Evolutionary conservation across 2,888 invertebrate species (phyloP).

Genomic region (Ferdinandea cuprea): DNA sequence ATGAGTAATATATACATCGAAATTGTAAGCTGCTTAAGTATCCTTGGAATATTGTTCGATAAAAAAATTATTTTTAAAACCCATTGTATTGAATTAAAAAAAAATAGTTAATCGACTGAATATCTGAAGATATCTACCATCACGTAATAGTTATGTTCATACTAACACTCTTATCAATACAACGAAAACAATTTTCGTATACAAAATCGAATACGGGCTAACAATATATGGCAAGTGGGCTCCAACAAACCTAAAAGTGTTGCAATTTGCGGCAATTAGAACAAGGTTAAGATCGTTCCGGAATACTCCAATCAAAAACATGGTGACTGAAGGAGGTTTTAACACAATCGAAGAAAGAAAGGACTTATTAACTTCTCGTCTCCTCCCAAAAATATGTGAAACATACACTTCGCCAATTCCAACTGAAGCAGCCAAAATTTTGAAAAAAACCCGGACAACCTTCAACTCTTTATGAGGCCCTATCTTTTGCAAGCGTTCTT

Average conservation of each 20-base stretch:
- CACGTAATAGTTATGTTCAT: too few species aligned
- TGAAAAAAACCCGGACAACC: conserved; percentile 1
- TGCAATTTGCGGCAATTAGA: background rate
- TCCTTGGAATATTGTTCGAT: too few species aligned
- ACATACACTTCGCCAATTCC: background rate
- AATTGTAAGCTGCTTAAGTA: too few species aligned
- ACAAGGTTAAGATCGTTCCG: conserved; percentile 1
- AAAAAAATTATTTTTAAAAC: background rate
- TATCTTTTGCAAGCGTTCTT: background rate
- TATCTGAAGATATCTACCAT: too few species aligned
- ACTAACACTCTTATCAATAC: too few species aligned
- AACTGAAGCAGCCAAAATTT: conserved; percentile 1
- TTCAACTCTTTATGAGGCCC: background rate
- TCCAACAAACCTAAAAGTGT: conserved; percentile 1
- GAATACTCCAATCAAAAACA: conserved; percentile 6
- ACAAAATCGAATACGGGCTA: conserved; percentile 10
- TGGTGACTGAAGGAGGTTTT: conserved; percentile 5
- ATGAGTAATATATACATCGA: too few species aligned
- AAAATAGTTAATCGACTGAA: too few species aligned
- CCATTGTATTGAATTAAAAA: background rate
- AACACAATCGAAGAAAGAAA: background rate
- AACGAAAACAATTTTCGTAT: conserved; percentile 1
- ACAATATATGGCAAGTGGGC: conserved; percentile 25
- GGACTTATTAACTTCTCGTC: background rate
- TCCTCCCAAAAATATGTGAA: conserved; percentile 2